A percentile compares a stretch with the other conserved stretches of the same genome.
phyloP scores from a whole-genome alignment of 1,140 invertebrate genomes.

The Drosophila athabasca region DNA sequence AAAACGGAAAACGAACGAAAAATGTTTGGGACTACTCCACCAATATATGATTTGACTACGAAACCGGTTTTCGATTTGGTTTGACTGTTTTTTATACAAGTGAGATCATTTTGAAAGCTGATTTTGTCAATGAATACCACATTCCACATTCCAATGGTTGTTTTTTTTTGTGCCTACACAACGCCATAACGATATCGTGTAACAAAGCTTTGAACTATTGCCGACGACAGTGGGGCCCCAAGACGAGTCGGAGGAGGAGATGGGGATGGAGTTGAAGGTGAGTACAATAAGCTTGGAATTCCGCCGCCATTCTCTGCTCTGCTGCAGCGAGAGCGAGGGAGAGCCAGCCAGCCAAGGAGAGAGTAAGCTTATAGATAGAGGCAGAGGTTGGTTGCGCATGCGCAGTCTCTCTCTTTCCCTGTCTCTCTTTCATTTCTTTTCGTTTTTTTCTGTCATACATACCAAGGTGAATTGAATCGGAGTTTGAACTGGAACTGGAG shows the following conservation, averaged over 20 bases:
- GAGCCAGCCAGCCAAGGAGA: conserved; percentile 12
- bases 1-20: conserved; percentile 61
- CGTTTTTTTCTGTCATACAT: conserved; percentile 33
- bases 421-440: conserved; percentile 33
- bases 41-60: conserved; percentile 75
- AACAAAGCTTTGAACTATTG: conserved; percentile 80
- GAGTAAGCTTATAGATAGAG: background rate
- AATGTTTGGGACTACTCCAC: conserved; percentile 42
- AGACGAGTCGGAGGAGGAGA: conserved; percentile 8
- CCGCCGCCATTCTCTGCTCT: too few species aligned
- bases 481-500: conserved; percentile 4
- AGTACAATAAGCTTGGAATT: conserved; percentile 19
- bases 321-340: too few species aligned
- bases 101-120: conserved; percentile 85
- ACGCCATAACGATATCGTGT: conserved; percentile 53
- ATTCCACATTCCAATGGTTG: conserved; percentile 74
- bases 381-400: conserved; percentile 20
- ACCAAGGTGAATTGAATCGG: conserved; percentile 44
- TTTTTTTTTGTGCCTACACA: conserved; percentile 50
- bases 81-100: conserved; percentile 83
- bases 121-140: conserved; percentile 84
- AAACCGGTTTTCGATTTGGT: conserved; percentile 84
- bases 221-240: conserved; percentile 49
- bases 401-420: conserved; percentile 13
- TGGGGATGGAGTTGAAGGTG: conserved; percentile 29